Evolutionary conservation across 1,140 invertebrate species (phyloP).

Genomic region (Diuraphis noxia): DNA sequence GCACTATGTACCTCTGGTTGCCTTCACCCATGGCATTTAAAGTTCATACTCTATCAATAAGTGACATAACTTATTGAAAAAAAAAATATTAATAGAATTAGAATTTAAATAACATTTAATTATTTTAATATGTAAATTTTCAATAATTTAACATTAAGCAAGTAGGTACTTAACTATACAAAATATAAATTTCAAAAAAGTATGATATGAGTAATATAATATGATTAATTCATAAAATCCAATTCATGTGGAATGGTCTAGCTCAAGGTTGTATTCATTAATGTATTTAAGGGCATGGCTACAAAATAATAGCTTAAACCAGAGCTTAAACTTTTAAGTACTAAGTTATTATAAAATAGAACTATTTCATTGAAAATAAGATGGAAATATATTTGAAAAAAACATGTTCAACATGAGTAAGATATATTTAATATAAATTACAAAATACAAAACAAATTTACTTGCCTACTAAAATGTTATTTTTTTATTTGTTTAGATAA

Average conservation of each 20-base stretch:
- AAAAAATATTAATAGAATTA: constrained; percentile 7
- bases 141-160: neutral
- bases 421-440: neutral
- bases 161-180: neutral
- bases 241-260: neutral
- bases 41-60: constrained; percentile 16
- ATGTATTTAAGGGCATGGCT: neutral
- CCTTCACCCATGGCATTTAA: constrained; percentile 51
- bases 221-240: neutral
- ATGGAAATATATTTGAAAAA: neutral
- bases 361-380: neutral
- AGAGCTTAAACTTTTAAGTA: too few species aligned
- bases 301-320: neutral
- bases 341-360: neutral
- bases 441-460: neutral
- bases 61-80: neutral
- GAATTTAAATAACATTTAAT: neutral
- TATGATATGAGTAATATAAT: neutral
- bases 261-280: constrained; percentile 19
- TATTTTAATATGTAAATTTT: neutral
- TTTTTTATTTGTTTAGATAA: neutral
- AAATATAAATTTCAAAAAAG: neutral
- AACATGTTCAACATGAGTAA: neutral
- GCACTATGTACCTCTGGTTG: constrained; percentile 57
- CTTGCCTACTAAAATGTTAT: too few species aligned